These are phyloP conservation scores for Megalonaias nervosa DNA, from an alignment of 1,140 invertebrate species.

Conservation along the genomic window DNA sequence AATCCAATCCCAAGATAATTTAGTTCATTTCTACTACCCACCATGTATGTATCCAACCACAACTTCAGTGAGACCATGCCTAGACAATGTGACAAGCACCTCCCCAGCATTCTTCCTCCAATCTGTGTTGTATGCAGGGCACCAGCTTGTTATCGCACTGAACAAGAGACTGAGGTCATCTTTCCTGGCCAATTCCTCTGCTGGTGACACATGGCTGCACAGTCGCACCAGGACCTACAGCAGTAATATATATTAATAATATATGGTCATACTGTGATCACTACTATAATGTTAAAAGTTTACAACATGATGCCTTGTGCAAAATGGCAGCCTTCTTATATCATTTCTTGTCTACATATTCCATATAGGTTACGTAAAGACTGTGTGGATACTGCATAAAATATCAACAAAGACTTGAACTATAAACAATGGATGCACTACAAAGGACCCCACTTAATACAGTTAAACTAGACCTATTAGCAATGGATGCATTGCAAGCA, in stretches of 20 bases:
- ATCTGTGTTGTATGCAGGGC: slow-evolving; percentile 91
- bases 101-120: slow-evolving; percentile 98
- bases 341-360: no score
- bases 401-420: no score
- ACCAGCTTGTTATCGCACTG: slow-evolving; percentile 96
- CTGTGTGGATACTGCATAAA: no score
- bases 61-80: slow-evolving; percentile 91
- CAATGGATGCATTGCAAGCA: no score
- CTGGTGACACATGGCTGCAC: slow-evolving; percentile 89
- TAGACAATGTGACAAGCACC: slow-evolving; percentile 94
- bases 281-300: background rate
- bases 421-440: no score
- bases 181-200: slow-evolving; percentile 96
- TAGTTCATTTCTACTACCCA: slow-evolving; percentile 74
- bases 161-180: slow-evolving; percentile 97
- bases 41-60: slow-evolving; percentile 98
- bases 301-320: background rate
- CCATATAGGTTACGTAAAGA: no score
- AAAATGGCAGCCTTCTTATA: no score
- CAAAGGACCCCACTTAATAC: no score
- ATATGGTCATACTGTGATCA: background rate
- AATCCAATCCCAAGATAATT: background rate
- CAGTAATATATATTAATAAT: background rate
- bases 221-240: slow-evolving; percentile 90
- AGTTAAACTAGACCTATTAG: no score